Conservation (phyloP, 1,140 invertebrate species). For the Adoxophyes honmai region DNA sequence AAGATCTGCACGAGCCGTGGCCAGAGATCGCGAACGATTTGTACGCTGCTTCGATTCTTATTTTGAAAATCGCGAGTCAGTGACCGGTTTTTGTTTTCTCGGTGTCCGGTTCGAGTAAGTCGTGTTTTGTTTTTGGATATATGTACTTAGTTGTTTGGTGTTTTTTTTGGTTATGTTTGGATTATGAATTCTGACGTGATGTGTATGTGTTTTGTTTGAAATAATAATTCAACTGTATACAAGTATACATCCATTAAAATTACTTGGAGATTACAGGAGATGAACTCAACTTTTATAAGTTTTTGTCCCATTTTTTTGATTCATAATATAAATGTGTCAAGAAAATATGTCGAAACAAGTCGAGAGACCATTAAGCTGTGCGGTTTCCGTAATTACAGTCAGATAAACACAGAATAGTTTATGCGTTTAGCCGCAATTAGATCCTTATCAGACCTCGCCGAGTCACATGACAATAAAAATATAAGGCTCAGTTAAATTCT, state of each 20-base stretch:
- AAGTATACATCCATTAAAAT: no score
- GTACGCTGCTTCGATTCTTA: neutral
- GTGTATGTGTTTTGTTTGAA: no score
- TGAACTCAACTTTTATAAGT: no score
- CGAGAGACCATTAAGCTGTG: slow-evolving; percentile 13
- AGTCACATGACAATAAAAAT: neutral
- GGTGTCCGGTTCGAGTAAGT: slow-evolving; percentile 3
- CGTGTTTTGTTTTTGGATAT: neutral
- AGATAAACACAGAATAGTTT: slow-evolving; percentile 3
- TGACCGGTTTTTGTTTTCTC: neutral
- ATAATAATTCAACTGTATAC: no score
- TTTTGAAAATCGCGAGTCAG: neutral
- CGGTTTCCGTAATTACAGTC: slow-evolving; percentile 23
- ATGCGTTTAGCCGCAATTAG: slow-evolving; percentile 1
- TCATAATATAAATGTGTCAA: no score
- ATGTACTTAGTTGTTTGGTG: no score
- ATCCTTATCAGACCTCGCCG: neutral
- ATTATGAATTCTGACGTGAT: no score
- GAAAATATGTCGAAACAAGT: no score
- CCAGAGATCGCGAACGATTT: slow-evolving; percentile 9
- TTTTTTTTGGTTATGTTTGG: no score
- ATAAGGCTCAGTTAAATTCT: no score
- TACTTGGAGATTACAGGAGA: no score
- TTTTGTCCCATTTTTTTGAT: no score
- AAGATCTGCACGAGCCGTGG: neutral